Evolutionary conservation across 2,113 vertebrate genomes (phyloP), one percentile per base, ranked within the genome.

Genomic region (Notechis scutatus): DNA sequence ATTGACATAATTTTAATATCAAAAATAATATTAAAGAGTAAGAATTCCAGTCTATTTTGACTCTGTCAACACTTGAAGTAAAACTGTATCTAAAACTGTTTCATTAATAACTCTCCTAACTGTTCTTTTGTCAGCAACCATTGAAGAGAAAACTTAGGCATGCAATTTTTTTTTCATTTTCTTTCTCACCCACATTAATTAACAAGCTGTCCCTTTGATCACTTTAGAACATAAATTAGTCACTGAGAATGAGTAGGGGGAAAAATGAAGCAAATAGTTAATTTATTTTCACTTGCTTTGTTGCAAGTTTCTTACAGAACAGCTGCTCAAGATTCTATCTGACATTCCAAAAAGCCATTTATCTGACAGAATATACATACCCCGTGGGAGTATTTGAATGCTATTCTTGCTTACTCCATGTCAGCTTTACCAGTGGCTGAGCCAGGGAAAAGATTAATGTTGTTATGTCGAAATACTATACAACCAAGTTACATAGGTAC

Each of bases 311-410:
- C 88, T 50, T 90, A 21, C 14, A 85, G 54, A 90, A 50, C 12
- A 90, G 55, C 88, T 85, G 54, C 56, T 92, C 69, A 89, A 50
- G 11, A 59, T 29, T 50, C 87, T 69, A 85, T 85, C 20, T 50
- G 39, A 55, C 18, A 86, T 81, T 92, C 50, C 34, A 45, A 54
- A 85, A 74, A 81, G 55, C 42, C 26, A 47, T 89, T 90, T 90
- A 29, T 54, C 29, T 90, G 59, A 85, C 10, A 85, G 69, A 9
- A 92, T 74, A 57, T 89, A 10, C 26, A 85, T 59, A 11, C 57
- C 24, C 87, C 15, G 61, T 92, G 56, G 50, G 87, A 92, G 57
- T 69, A 39, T 88, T 88, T 88, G 57, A 88, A 92, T 54, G 59
- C 21, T 50, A 54, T 34, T 29, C 34, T 74, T 92, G 59, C 50